Conservation (phyloP, 2,113 vertebrate genomes). For the Lasiurus borealis region DNA sequence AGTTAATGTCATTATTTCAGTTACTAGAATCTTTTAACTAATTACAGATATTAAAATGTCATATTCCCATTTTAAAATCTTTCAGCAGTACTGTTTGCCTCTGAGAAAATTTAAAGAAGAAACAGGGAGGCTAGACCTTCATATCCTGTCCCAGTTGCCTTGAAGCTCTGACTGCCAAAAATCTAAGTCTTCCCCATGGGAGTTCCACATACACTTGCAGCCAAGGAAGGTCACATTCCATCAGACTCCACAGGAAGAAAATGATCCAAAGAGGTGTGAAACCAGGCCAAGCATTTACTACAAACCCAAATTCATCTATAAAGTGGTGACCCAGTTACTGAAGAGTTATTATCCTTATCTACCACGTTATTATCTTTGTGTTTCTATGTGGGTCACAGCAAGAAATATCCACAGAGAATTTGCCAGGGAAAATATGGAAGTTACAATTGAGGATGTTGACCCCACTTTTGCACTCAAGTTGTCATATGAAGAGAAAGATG, state of each 20-base stretch:
- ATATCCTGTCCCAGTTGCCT: slow-evolving; percentile 64
- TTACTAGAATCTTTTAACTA: slow-evolving; percentile 42
- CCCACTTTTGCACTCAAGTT: slow-evolving; percentile 57
- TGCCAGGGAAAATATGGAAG: slow-evolving; percentile 62
- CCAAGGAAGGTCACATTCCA: slow-evolving; percentile 74
- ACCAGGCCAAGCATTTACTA: slow-evolving; percentile 73
- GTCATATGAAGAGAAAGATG: slow-evolving; percentile 49
- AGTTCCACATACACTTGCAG: slow-evolving; percentile 56
- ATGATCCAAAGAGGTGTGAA: slow-evolving; percentile 40
- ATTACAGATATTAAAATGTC: slow-evolving; percentile 52
- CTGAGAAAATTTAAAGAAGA: slow-evolving; percentile 61
- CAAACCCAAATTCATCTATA: slow-evolving; percentile 57
- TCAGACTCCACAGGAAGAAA: slow-evolving; percentile 62
- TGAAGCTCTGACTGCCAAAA: slow-evolving; percentile 63
- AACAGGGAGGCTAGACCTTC: neutral
- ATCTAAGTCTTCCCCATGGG: slow-evolving; percentile 16
- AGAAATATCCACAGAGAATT: slow-evolving; percentile 69
- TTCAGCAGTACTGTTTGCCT: slow-evolving; percentile 42
- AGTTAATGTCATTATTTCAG: slow-evolving; percentile 37
- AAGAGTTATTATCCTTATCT: slow-evolving; percentile 63
- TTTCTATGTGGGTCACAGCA: slow-evolving; percentile 79
- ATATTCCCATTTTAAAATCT: slow-evolving; percentile 55
- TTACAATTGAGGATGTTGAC: slow-evolving; percentile 56
- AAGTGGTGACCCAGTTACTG: slow-evolving; percentile 71
- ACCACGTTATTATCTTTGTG: slow-evolving; percentile 72